These are phyloP conservation scores for Triplophysa siluroides DNA, from an alignment of 2,113 vertebrate species.

Conservation along the genomic window DNA sequence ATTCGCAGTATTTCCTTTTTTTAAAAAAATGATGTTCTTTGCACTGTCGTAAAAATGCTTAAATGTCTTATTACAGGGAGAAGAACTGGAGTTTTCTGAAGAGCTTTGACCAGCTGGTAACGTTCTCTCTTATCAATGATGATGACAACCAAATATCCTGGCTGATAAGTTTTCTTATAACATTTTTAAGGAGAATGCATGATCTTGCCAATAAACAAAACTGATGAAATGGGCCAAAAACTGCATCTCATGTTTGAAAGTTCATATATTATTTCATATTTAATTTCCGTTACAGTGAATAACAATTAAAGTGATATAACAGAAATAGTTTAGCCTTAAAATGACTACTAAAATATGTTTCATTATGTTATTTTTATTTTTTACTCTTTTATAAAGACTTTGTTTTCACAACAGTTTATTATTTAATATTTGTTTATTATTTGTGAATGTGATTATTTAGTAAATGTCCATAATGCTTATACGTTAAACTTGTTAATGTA, in stretches of 20 bases:
- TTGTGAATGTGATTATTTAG: no score
- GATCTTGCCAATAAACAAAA: background rate
- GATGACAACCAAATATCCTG: background rate
- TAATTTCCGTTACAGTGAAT: no score
- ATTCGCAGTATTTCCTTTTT: background rate
- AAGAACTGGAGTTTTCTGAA: conserved; percentile 84
- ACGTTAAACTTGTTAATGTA: background rate
- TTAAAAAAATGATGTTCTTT: background rate
- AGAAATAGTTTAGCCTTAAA: no score
- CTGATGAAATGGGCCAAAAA: no score
- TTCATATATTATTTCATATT: background rate
- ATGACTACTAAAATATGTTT: no score
- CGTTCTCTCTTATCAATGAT: conserved; percentile 23
- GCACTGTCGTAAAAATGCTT: background rate
- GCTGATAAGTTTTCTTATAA: background rate
- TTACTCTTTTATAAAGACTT: no score
- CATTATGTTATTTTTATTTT: no score
- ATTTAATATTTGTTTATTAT: no score
- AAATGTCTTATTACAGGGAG: conserved; percentile 68
- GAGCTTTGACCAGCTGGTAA: conserved; percentile 79
- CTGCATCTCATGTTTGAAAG: no score
- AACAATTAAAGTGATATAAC: no score
- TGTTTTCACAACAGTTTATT: no score
- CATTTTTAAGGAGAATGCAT: background rate
- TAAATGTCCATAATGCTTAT: background rate